These are phyloP conservation scores for Scolopax bukidnonensis DNA, from an alignment of 2,797 vertebrate genomes.

Conservation along the genomic window DNA sequence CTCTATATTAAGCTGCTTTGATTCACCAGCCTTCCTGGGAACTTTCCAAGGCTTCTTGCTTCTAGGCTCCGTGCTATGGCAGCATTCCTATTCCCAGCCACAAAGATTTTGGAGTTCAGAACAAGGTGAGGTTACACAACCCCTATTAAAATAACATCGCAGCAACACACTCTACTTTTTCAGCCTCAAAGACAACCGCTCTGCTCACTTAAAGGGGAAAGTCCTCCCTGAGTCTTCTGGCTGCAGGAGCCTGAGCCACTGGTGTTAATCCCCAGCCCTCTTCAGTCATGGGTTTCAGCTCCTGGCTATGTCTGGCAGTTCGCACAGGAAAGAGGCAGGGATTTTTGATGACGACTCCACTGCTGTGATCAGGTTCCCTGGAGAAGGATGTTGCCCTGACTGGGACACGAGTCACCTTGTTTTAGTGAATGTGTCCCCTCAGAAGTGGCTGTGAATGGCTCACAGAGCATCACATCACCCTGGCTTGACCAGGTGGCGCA, in stretches of 20 bases:
- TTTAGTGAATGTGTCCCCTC: accelerated
- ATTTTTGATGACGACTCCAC: neutral
- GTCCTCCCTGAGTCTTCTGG: neutral
- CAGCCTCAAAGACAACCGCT: neutral
- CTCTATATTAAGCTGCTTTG: neutral
- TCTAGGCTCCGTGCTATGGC: neutral
- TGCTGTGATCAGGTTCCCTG: neutral
- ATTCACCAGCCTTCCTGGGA: neutral
- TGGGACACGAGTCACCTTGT: neutral
- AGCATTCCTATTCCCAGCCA: neutral
- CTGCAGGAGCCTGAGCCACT: neutral
- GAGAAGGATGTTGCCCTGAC: neutral
- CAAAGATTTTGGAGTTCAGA: neutral
- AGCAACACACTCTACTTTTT: neutral
- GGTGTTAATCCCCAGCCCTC: neutral
- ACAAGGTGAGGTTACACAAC: neutral
- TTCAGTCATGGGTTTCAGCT: neutral
- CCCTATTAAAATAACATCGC: neutral
- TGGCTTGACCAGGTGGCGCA: neutral
- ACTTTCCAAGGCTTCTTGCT: constrained; percentile 2
- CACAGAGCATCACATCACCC: neutral
- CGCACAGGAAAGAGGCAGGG: neutral
- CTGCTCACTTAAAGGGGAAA: neutral
- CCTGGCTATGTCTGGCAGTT: neutral
- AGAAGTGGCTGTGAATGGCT: neutral